Conservation (phyloP, 2,888 invertebrate genomes). For the Parochlus steinenii region DNA sequence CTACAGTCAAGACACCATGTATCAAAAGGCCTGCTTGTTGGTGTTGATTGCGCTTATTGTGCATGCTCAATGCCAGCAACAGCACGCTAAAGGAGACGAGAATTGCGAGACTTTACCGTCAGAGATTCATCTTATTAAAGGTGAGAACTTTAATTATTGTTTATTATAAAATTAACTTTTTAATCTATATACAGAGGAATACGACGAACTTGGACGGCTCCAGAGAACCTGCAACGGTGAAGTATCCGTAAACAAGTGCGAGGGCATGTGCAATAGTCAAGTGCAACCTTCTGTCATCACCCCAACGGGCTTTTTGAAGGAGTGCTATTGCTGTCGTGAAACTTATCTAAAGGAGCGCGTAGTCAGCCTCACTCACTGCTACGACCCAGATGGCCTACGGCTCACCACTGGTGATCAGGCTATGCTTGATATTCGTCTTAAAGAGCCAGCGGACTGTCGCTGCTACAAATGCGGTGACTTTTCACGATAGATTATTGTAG, state of each 20-base stretch:
- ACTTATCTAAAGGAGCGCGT: slow-evolving; percentile 66
- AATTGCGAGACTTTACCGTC: slow-evolving; percentile 74
- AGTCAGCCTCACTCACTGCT: slow-evolving; percentile 69
- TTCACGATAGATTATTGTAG: slow-evolving; percentile 38
- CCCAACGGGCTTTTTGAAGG: slow-evolving; percentile 81
- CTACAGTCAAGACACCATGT: slow-evolving; percentile 1
- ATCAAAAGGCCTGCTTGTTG: not conserved
- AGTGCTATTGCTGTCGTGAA: slow-evolving; percentile 85
- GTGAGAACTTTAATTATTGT: slow-evolving; percentile 28
- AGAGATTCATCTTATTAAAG: slow-evolving; percentile 76
- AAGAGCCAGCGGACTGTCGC: slow-evolving; percentile 78
- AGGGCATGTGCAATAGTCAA: slow-evolving; percentile 81
- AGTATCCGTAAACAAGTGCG: slow-evolving; percentile 82
- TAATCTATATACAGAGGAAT: slow-evolving; percentile 68
- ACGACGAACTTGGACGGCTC: slow-evolving; percentile 68
- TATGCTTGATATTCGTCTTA: slow-evolving; percentile 63
- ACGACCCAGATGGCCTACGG: slow-evolving; percentile 70
- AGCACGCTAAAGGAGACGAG: slow-evolving; percentile 37
- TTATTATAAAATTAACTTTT: slow-evolving; percentile 8
- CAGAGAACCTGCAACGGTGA: slow-evolving; percentile 78
- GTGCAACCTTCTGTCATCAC: slow-evolving; percentile 82
- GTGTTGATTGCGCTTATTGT: no score
- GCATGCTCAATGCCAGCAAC: slow-evolving; percentile 5
- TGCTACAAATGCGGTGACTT: slow-evolving; percentile 82
- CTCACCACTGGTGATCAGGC: slow-evolving; percentile 51